Conservation (phyloP, 1,140 invertebrate species). For the Dermatophagoides farinae region DNA sequence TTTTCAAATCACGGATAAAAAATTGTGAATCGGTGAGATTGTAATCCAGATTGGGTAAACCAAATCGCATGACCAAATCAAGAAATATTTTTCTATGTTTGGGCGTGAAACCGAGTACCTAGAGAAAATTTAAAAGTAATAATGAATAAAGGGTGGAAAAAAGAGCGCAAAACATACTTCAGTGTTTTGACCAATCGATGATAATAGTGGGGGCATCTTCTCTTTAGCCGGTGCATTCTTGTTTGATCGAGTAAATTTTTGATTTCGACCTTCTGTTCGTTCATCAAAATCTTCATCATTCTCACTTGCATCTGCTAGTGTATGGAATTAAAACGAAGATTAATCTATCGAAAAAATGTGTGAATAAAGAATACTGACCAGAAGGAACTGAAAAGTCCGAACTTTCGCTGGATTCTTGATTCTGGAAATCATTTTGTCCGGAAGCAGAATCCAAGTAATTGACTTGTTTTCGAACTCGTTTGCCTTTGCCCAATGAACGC, state of each 20-base stretch:
- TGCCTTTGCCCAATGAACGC: conserved; percentile 50
- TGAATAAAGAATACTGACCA: not conserved
- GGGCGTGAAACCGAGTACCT: conserved; percentile 11
- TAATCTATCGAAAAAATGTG: not conserved
- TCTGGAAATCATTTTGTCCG: conserved; percentile 2
- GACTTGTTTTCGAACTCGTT: conserved; percentile 25
- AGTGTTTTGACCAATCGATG: conserved; percentile 4
- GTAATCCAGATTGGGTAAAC: conserved; percentile 1
- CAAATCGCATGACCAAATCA: conserved; percentile 11
- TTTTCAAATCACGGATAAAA: conserved; percentile 5
- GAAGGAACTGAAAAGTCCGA: conserved; percentile 9
- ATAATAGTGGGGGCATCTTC: conserved; percentile 7
- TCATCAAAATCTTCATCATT: conserved; percentile 11
- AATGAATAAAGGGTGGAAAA: not conserved
- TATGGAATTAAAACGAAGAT: not conserved
- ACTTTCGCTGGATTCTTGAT: conserved; percentile 2
- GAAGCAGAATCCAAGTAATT: conserved; percentile 20
- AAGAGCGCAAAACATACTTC: not conserved
- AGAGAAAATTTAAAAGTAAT: not conserved
- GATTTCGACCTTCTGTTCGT: not conserved
- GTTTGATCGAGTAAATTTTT: not conserved
- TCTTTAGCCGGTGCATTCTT: conserved; percentile 1
- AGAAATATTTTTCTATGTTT: conserved; percentile 9
- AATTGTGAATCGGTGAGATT: conserved; percentile 7
- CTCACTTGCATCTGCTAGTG: conserved; percentile 4